Conservation (phyloP, 2,888 invertebrate genomes). For the Cryptus armator region DNA sequence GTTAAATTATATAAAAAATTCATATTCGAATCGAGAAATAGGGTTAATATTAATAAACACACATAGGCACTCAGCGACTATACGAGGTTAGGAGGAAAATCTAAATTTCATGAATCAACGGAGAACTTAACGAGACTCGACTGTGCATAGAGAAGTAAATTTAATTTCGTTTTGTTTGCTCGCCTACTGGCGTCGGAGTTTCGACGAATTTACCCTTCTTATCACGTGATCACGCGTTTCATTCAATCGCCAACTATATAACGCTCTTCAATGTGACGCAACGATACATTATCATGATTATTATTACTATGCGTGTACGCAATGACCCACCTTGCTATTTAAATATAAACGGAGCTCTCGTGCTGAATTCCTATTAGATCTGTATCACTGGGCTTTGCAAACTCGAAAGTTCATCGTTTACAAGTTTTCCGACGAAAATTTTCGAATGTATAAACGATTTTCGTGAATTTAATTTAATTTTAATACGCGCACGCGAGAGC, state of each 20-base stretch:
- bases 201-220: constrained; percentile 38
- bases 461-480: background rate
- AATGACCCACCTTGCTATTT: constrained; percentile 15
- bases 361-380: constrained; percentile 11
- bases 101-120: background rate
- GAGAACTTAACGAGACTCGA: background rate
- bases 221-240: constrained; percentile 30
- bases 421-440: background rate
- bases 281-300: constrained; percentile 20
- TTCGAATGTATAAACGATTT: background rate
- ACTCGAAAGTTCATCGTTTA: background rate
- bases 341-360: constrained; percentile 31
- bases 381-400: background rate
- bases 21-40: background rate
- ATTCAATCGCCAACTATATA: constrained; percentile 21
- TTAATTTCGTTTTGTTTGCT: constrained; percentile 30
- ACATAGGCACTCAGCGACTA: background rate
- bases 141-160: constrained; percentile 5
- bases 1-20: background rate
- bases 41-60: background rate
- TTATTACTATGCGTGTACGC: constrained; percentile 29
- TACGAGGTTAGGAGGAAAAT: background rate
- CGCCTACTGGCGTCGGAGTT: constrained; percentile 38
- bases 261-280: constrained; percentile 24
- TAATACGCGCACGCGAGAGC: too few relatives aligned